Evolutionary conservation across 2,797 vertebrate genomes (phyloP).

Genomic region (Dermochelys coriacea): DNA sequence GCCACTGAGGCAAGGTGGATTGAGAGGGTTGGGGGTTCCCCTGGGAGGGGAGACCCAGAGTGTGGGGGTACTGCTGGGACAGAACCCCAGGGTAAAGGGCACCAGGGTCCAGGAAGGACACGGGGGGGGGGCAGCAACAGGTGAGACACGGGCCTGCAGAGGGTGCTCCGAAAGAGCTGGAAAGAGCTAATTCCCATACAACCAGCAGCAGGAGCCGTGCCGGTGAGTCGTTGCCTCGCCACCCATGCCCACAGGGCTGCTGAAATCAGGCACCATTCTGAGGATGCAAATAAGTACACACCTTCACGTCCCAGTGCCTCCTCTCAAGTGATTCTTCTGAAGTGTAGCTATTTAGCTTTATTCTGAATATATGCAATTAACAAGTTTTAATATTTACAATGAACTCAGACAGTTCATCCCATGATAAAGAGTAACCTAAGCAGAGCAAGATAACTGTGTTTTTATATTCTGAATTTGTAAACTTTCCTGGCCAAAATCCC

Average conservation of each 20-base stretch:
- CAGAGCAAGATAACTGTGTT: neutral
- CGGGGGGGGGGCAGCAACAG: too few relatives aligned
- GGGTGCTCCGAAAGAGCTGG: too few relatives aligned
- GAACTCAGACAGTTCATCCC: neutral
- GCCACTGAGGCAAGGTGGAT: too few relatives aligned
- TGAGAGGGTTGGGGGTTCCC: too few relatives aligned
- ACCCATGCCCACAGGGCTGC: neutral
- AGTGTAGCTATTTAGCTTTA: neutral
- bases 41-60: too few relatives aligned
- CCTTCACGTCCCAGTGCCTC: neutral
- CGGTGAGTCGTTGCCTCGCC: too few relatives aligned
- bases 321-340: neutral
- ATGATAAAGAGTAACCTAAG: neutral
- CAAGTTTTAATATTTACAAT: neutral
- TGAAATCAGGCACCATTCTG: neutral
- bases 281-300: neutral
- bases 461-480: neutral
- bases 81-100: too few relatives aligned
- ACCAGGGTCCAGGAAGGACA: too few relatives aligned
- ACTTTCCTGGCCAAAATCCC: neutral
- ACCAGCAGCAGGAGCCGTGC: too few relatives aligned
- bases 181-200: too few relatives aligned
- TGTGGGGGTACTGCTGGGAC: too few relatives aligned
- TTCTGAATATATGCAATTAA: neutral
- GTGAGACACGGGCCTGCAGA: too few relatives aligned